Evolutionary conservation across 2,888 invertebrate species (phyloP), one percentile per base, ranked within the genome.

Genomic region (Drosophila paramelanica): DNA sequence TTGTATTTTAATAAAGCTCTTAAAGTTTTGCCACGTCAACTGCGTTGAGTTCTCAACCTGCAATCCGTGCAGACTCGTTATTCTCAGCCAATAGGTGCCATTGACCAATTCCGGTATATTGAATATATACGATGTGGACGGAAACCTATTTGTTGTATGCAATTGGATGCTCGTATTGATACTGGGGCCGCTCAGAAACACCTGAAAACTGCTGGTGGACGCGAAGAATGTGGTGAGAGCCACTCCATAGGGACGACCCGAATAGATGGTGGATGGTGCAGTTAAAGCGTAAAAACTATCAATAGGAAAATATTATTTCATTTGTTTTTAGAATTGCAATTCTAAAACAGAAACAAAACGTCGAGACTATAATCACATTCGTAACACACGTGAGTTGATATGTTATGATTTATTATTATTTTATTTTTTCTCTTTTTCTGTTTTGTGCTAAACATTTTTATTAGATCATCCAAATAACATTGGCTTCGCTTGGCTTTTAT

Each of bases 1-100:
- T 46, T 67, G 66, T 7, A 79, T 59, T 39, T 73, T 67, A 1
- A 74, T 14, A 10, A 59, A 65, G 0, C 27, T 64, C 7, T 67
- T 49, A 3, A 62, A 51, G 17, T 52, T 31, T 1, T 47, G 17
- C 59, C 53, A 70, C 3, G 1, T 25, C 3, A 79, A 42, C 3
- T 8, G 10, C 1, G 47, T 71, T 0, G 57, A 17, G 31, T 52
- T 68, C 0, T 25, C 2, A 14, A 52, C 42, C 3, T 31, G 7
- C 1, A 65, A 3, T 13, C 74, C 77, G 0, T 49, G 27, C 1
- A 43, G 0, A n/a, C 66, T 45, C 0, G 36, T 25, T 5, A 80
- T 49, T 1, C 2, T 38, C 2, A 80, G 51, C 31, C 0, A 14
- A 25, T 73, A 79, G 1, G 10, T 5, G 8, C 66, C 80, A 0